Evolutionary conservation across 2,888 invertebrate genomes (phyloP).

Genomic region (Zeuzera pyrina): DNA sequence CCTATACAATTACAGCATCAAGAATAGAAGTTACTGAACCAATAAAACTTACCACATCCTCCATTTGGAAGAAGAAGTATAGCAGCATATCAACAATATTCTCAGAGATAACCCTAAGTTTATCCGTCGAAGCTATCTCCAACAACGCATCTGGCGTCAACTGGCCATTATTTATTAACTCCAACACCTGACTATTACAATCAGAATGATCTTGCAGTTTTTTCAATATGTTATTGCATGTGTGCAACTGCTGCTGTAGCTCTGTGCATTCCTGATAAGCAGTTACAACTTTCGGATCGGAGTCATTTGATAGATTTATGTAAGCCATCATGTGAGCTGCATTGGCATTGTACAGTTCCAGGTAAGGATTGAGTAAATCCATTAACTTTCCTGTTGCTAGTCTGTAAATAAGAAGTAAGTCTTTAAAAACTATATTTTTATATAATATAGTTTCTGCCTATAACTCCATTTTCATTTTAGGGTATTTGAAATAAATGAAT

Average conservation of each 20-base stretch:
- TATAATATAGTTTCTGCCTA: too few relatives aligned
- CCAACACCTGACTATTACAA: constrained; percentile 37
- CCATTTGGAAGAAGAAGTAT: constrained; percentile 74
- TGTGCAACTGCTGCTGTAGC: constrained; percentile 91
- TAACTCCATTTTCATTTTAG: too few relatives aligned
- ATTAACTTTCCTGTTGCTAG: constrained; percentile 89
- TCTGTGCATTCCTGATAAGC: constrained; percentile 85
- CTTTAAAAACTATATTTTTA: too few relatives aligned
- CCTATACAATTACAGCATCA: too few relatives aligned
- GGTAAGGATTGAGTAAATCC: constrained; percentile 82
- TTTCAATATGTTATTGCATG: constrained; percentile 82
- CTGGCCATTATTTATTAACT: constrained; percentile 38
- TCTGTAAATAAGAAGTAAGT: constrained; percentile 77
- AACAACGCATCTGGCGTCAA: constrained; percentile 55
- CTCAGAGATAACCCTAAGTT: constrained; percentile 86
- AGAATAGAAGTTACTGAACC: too few relatives aligned
- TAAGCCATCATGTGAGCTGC: constrained; percentile 89
- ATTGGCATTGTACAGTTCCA: constrained; percentile 86
- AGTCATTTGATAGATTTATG: constrained; percentile 77
- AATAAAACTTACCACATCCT: constrained; percentile 43
- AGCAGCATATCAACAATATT: constrained; percentile 86
- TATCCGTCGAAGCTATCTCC: constrained; percentile 83
- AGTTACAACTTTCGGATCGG: constrained; percentile 66
- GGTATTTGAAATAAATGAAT: too few relatives aligned
- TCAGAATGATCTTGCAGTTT: constrained; percentile 77